phyloP scores from a whole-genome alignment of 1,140 invertebrate species.

The Nymphalis io region DNA sequence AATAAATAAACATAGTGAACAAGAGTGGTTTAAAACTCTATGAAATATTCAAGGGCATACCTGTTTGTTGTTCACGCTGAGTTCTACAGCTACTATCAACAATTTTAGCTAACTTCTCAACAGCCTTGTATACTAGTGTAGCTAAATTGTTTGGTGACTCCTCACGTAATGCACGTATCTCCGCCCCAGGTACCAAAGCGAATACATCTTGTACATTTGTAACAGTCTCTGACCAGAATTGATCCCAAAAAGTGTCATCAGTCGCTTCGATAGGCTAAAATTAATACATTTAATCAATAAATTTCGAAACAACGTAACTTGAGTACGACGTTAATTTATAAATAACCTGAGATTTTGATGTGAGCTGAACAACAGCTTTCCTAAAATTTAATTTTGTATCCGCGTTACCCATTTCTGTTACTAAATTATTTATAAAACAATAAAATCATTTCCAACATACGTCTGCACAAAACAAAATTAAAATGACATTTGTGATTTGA shows the following conservation, averaged over 20 bases:
- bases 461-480: conserved; percentile 62
- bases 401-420: conserved; percentile 93
- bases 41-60: conserved; percentile 73
- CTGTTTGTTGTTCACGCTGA: conserved; percentile 96
- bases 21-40: neutral
- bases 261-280: conserved; percentile 92
- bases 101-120: conserved; percentile 96
- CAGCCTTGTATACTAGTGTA: conserved; percentile 98
- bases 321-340: conserved; percentile 28
- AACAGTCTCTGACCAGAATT: conserved; percentile 98
- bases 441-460: conserved; percentile 67
- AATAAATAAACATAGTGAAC: neutral
- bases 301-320: conserved; percentile 24
- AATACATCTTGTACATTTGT: conserved; percentile 98
- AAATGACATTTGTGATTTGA: conserved; percentile 39
- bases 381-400: conserved; percentile 98
- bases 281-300: conserved; percentile 55
- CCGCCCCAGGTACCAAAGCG: conserved; percentile 95
- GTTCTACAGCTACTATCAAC: conserved; percentile 97
- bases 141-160: conserved; percentile 99
- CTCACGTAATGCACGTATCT: conserved; percentile 95
- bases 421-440: conserved; percentile 52
- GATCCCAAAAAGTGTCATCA: conserved; percentile 98
- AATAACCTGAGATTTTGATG: conserved; percentile 94
- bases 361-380: conserved; percentile 97